These are phyloP conservation scores for Probosciger aterrimus DNA, from an alignment of 2,113 vertebrate species.

Conservation along the genomic window DNA sequence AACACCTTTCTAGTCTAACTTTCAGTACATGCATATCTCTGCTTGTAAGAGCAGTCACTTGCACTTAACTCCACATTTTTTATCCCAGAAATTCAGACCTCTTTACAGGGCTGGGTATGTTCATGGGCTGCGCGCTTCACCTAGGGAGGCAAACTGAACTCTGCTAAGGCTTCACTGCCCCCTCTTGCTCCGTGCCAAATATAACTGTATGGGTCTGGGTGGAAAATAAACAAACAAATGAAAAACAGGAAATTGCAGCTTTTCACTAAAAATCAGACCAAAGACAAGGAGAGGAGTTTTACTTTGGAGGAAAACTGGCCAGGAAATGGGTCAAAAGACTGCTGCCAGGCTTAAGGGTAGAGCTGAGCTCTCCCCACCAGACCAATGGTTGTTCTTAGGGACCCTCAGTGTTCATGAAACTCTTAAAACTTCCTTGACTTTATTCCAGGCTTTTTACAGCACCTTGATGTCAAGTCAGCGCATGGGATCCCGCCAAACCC, in stretches of 20 bases:
- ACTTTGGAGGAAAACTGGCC: not conserved
- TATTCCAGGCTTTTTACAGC: not conserved
- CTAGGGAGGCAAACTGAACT: not conserved
- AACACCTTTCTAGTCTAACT: not conserved
- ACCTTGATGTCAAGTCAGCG: not conserved
- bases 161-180: not conserved
- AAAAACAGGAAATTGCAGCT: not conserved
- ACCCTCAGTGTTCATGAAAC: not conserved
- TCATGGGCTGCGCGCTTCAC: not conserved
- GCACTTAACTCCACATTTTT: not conserved
- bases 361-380: not conserved
- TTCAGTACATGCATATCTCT: not conserved
- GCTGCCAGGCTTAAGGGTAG: not conserved
- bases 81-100: not conserved
- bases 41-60: not conserved
- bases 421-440: not conserved
- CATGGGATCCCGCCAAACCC: accelerated
- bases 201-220: not conserved
- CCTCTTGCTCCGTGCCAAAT: not conserved
- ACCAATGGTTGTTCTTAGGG: not conserved
- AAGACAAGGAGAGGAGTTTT: not conserved
- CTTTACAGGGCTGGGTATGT: not conserved
- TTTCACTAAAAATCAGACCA: not conserved
- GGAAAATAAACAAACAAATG: not conserved
- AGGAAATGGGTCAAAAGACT: not conserved